Base-by-base conservation (phyloP, 2,113 vertebrate species). In the Sturnus vulgaris region DNA sequence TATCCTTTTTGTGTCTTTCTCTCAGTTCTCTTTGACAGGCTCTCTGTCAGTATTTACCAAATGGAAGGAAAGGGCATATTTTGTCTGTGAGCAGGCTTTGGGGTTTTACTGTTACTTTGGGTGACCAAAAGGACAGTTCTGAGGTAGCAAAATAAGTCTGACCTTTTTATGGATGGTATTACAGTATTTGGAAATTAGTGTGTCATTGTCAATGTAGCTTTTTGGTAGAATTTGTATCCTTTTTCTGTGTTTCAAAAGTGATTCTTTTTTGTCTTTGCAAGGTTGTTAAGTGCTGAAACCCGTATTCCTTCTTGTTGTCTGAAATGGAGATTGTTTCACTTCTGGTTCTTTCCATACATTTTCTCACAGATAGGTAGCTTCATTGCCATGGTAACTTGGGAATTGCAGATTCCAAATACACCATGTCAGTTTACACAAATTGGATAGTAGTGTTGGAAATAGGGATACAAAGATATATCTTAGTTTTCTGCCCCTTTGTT, bases 311-410 rank as follows among this genome's bases (percentile, higher is more conserved):
- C 23, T 50, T 82, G 18, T 71, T 52, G 35, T 84, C 63, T 89
- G 82, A 92, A 50, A 40, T 35, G 37, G 65, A 63, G 75, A 22
- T 23, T 55, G n/a, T n/a, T n/a, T n/a, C n/a, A n/a, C n/a, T n/a
- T n/a, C n/a, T n/a, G n/a, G n/a, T n/a, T n/a, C n/a, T n/a, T n/a
- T n/a, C n/a, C n/a, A 7, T 37, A 24, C 40, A 4, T 95, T 95
- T 93, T 79, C 56, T 94, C 66, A n/a, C 40, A 70, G 79, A 88
- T 70, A 96, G 68, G 79, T 95, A 82, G 64, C 52, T 93, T 24
- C 66, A 97, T 93, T 96, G 91, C 73, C 59, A 50, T 95, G 72
- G 70, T 96, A 90, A 92, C 90, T 90, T 79, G 53, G 46, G 37
- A 68, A 71, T 90, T 86, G 94, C 82, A 82, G 8, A 76, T 90